phyloP scores from a whole-genome alignment of 2,888 invertebrate genomes.

The Sceliomorpha sp. region DNA sequence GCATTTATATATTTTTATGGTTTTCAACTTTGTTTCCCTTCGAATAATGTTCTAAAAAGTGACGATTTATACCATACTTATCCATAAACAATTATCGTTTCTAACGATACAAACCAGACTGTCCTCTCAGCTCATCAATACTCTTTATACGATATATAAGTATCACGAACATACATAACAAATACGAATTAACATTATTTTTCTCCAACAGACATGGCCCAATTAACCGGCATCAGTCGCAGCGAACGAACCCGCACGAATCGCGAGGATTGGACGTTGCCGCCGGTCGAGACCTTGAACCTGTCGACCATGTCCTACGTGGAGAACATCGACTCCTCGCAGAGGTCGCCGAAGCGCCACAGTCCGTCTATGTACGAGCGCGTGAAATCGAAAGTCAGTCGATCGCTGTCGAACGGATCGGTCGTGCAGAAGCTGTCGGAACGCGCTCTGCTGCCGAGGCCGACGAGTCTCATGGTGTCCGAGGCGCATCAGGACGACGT shows the following conservation, averaged over 20 bases:
- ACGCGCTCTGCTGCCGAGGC: slow-evolving; percentile 81
- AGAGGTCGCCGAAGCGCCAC: slow-evolving; percentile 81
- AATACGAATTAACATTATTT: too few species aligned
- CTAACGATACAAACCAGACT: too few species aligned
- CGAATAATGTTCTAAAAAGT: too few species aligned
- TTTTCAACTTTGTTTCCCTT: too few species aligned
- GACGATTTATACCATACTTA: too few species aligned
- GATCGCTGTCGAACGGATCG: slow-evolving; percentile 85
- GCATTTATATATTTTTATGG: too few species aligned
- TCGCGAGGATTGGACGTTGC: slow-evolving; percentile 75
- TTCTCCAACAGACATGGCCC: slow-evolving; percentile 73
- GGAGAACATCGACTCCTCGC: slow-evolving; percentile 69
- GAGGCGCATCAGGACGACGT: slow-evolving; percentile 76
- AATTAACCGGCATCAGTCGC: slow-evolving; percentile 73
- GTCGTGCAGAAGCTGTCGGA: slow-evolving; percentile 83
- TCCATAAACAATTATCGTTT: too few species aligned
- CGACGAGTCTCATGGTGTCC: slow-evolving; percentile 84
- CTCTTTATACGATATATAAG: too few species aligned
- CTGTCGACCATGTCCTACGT: slow-evolving; percentile 64
- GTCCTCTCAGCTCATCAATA: too few species aligned
- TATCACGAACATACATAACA: too few species aligned
- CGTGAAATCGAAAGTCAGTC: slow-evolving; percentile 82
- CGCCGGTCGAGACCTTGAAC: slow-evolving; percentile 72
- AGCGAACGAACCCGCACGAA: slow-evolving; percentile 66
- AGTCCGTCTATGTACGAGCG: slow-evolving; percentile 81